Percentiles rank a stretch among this genome's conserved stretches.
phyloP scores from a whole-genome alignment of 92 coral and sea anemone genomes.

The Zoanthus gigantus region DNA sequence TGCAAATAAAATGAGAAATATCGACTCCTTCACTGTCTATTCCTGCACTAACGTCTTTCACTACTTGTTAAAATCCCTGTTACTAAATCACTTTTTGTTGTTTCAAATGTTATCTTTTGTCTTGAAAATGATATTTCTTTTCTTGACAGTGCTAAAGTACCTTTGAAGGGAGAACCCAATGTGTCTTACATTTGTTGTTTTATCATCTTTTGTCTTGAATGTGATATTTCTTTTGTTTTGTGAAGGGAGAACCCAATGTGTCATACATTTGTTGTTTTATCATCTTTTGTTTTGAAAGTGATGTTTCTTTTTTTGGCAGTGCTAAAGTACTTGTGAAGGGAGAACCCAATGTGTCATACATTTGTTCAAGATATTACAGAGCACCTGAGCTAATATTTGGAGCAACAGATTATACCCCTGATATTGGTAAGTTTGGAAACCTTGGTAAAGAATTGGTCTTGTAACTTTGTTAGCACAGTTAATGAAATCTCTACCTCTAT shows the following conservation, averaged over 20 bases:
- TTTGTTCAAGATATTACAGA: conserved; percentile 98
- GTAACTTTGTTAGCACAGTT: too few species aligned
- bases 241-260: conserved; percentile 98
- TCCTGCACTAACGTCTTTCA: too few species aligned
- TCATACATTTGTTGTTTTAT: conserved; percentile 86
- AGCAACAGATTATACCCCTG: conserved; percentile 99
- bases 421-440: conserved; percentile 78
- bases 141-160: conserved; percentile 92
- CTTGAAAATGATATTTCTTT: not conserved
- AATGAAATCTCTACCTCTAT: too few species aligned
- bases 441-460: too few species aligned
- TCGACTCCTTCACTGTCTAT: too few species aligned
- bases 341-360: conserved; percentile 99
- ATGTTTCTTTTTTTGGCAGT: conserved; percentile 63
- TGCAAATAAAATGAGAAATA: too few species aligned
- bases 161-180: conserved; percentile 98
- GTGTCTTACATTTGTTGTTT: conserved; percentile 92
- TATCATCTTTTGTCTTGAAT: too few species aligned
- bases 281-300: too few species aligned
- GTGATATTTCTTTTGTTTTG: conserved; percentile 50
- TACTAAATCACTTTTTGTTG: conserved; percentile 59
- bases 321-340: conserved; percentile 99
- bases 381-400: conserved; percentile 99
- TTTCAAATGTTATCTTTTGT: too few species aligned
- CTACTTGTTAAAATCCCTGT: too few species aligned